phyloP scores from a whole-genome alignment of 2,113 vertebrate species.

The Lagopus muta region DNA sequence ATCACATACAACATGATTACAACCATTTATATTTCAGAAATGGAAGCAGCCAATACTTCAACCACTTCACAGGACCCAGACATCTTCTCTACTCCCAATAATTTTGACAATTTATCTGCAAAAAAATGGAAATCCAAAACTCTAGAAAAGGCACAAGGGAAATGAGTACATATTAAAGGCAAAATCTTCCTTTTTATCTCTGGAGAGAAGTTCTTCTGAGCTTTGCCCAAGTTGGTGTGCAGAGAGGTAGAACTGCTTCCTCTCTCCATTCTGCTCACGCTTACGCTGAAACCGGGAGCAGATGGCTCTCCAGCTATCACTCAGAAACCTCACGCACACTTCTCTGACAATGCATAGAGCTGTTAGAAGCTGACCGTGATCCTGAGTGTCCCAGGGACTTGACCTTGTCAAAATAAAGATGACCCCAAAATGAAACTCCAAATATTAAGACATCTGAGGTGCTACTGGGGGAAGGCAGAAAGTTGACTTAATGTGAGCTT shows the following conservation, averaged over 20 bases:
- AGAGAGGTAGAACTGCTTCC: neutral
- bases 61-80: accelerated
- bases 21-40: neutral
- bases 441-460: neutral
- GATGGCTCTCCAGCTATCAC: neutral
- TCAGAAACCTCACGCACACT: neutral
- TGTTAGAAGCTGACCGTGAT: neutral
- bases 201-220: neutral
- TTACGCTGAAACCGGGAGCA: neutral
- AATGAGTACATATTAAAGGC: neutral
- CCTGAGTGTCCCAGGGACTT: accelerated
- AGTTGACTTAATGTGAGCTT: neutral
- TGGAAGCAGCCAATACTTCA: neutral
- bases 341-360: neutral
- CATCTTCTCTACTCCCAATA: neutral
- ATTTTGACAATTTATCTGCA: neutral
- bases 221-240: neutral
- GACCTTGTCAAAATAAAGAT: neutral
- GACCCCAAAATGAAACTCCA: neutral
- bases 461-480: neutral
- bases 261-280: neutral
- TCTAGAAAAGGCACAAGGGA: neutral
- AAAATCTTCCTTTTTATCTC: neutral
- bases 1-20: neutral
- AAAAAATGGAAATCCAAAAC: neutral